A percentile compares a stretch with the other conserved stretches of the same genome.
phyloP scores from a whole-genome alignment of 2,113 vertebrate genomes.

The Leptocoma aspasia region DNA sequence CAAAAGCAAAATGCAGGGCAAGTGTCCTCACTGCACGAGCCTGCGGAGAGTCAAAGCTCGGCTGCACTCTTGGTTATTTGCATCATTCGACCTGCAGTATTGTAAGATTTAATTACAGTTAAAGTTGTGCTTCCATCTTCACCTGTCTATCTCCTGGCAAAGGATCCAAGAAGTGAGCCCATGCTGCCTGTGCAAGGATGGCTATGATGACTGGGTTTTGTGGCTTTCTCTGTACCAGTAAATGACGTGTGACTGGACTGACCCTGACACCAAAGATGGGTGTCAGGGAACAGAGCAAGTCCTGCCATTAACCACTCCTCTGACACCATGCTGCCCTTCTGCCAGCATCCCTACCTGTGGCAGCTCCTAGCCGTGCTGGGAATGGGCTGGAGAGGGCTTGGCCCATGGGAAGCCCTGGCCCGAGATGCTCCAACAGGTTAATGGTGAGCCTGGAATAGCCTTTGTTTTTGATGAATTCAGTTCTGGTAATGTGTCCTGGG shows the following conservation, averaged over 20 bases:
- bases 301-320: not conserved
- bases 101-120: not conserved
- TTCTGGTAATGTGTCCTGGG: not conserved
- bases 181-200: not conserved
- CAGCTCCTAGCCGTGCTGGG: not conserved
- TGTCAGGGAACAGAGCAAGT: not conserved
- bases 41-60: accelerated
- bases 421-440: accelerated
- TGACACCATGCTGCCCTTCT: not conserved
- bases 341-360: not conserved
- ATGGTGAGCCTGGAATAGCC: not conserved
- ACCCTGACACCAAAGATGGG: not conserved
- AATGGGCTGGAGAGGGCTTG: not conserved
- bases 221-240: not conserved
- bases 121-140: not conserved
- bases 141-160: not conserved
- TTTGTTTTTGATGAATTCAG: not conserved
- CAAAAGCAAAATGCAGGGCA: not conserved
- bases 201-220: not conserved
- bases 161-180: not conserved
- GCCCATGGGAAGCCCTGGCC: accelerated
- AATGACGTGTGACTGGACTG: not conserved
- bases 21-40: not conserved
- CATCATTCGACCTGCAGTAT: not conserved
- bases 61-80: not conserved